A percentile compares a stretch with the other conserved stretches of the same genome.
Conservation (phyloP, 2,888 invertebrate genomes). For the Endotricha flammealis region DNA sequence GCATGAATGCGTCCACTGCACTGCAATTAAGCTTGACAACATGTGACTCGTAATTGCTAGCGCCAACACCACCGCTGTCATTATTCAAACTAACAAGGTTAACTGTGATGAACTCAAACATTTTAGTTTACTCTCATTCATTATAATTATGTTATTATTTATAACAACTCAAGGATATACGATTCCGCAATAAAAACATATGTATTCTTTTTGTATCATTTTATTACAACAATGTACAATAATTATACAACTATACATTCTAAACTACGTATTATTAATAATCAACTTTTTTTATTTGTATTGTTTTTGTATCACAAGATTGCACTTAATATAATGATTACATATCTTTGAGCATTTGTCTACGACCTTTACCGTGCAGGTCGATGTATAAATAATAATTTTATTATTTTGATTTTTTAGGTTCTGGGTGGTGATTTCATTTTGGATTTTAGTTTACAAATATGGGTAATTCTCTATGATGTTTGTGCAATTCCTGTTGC, state of each 20-base stretch:
- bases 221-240: neutral
- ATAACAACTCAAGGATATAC: neutral
- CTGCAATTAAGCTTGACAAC: conserved; percentile 26
- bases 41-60: conserved; percentile 23
- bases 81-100: conserved; percentile 11
- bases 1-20: conserved; percentile 3
- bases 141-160: conserved; percentile 4
- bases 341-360: conserved; percentile 1
- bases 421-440: neutral
- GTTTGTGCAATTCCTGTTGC: conserved; percentile 36
- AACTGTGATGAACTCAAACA: conserved; percentile 5
- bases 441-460: conserved; percentile 6
- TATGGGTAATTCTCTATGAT: conserved; percentile 10
- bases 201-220: conserved; percentile 6
- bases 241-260: conserved; percentile 1
- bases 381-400: neutral
- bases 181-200: neutral
- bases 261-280: neutral
- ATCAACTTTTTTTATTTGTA: neutral
- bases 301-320: conserved; percentile 1
- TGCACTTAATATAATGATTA: conserved; percentile 3
- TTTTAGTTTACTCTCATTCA: conserved; percentile 1
- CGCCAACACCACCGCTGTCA: conserved; percentile 10
- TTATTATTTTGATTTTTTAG: neutral
- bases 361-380: neutral